These are phyloP conservation scores for Enteromius treurensis DNA, from an alignment of 2,797 vertebrate species.

Conservation along the genomic window DNA sequence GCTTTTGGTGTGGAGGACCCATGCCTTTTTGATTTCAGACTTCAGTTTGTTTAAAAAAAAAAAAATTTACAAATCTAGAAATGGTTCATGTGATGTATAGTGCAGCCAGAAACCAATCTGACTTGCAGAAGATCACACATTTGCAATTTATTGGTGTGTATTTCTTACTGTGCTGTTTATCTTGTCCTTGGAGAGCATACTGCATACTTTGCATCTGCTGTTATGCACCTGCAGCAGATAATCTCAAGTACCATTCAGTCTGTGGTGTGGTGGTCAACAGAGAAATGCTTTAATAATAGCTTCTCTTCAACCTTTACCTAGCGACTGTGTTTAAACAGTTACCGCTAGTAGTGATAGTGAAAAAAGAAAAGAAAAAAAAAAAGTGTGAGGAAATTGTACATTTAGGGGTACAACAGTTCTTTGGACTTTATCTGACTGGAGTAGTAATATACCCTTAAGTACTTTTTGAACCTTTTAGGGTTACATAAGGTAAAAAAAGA, in stretches of 20 bases:
- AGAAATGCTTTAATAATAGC: background rate
- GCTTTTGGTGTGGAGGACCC: background rate
- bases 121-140: background rate
- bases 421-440: background rate
- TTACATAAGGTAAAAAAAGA: too few species aligned
- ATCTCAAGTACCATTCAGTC: background rate
- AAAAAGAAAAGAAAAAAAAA: too few species aligned
- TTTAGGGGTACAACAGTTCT: background rate
- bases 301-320: background rate
- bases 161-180: background rate
- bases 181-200: background rate
- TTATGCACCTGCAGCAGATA: background rate
- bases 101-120: background rate
- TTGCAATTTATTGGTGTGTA: too few species aligned
- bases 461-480: background rate
- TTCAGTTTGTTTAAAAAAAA: background rate
- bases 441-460: background rate
- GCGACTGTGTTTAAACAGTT: background rate
- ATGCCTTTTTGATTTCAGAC: background rate
- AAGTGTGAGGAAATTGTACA: background rate
- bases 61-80: background rate
- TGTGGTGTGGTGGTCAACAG: background rate
- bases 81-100: background rate
- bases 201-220: background rate
- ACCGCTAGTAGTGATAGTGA: background rate